These are phyloP conservation scores for Stenichneumon culpator DNA, from an alignment of 2,888 invertebrate genomes.

Conservation along the genomic window DNA sequence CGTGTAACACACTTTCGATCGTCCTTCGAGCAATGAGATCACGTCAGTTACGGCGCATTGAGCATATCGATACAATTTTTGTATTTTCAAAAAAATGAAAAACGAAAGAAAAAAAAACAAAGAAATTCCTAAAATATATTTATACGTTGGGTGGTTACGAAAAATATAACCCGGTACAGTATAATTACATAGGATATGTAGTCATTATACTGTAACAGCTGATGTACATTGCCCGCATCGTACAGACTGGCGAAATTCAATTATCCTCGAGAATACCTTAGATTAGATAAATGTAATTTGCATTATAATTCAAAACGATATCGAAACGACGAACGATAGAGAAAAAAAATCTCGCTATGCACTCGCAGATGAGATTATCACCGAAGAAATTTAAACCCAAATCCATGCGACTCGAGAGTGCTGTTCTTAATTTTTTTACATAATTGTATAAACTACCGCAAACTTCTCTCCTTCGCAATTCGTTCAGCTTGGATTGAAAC, in stretches of 20 bases:
- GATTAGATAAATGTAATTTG: slow-evolving; percentile 46
- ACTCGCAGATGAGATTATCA: slow-evolving; percentile 9
- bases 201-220: slow-evolving; percentile 47
- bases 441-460: slow-evolving; percentile 5
- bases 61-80: slow-evolving; percentile 81
- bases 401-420: slow-evolving; percentile 24
- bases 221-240: slow-evolving; percentile 57
- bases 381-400: slow-evolving; percentile 17
- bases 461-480: slow-evolving; percentile 23
- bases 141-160: slow-evolving; percentile 76
- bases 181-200: slow-evolving; percentile 47
- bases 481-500: neutral
- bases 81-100: slow-evolving; percentile 72
- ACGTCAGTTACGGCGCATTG: slow-evolving; percentile 71
- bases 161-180: slow-evolving; percentile 42
- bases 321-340: neutral
- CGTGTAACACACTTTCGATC: slow-evolving; percentile 6
- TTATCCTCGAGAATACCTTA: slow-evolving; percentile 34
- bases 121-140: slow-evolving; percentile 78
- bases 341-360: slow-evolving; percentile 8
- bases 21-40: slow-evolving; percentile 60
- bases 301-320: slow-evolving; percentile 32
- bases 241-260: slow-evolving; percentile 32
- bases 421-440: slow-evolving; percentile 35
- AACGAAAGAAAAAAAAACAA: slow-evolving; percentile 62